phyloP scores from a whole-genome alignment of 1,140 invertebrate species.

The Drosophila pseudoobscura region DNA sequence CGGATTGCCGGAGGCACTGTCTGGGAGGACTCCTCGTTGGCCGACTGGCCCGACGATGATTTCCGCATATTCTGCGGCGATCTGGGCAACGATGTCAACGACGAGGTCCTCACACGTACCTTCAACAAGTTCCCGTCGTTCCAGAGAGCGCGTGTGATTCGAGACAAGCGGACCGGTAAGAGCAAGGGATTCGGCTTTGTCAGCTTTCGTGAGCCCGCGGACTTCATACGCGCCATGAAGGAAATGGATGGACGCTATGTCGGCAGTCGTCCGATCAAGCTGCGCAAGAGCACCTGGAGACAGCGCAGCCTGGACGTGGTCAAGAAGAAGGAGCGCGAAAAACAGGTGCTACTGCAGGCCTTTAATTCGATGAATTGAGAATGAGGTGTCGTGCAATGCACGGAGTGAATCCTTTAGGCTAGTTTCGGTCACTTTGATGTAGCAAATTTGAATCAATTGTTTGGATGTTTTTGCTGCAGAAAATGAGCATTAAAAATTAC shows the following conservation, averaged over 20 bases:
- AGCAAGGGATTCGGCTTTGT: slow-evolving; percentile 99
- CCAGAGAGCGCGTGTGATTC: slow-evolving; percentile 96
- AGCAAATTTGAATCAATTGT: slow-evolving; percentile 52
- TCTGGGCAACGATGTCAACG: slow-evolving; percentile 99
- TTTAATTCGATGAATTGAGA: slow-evolving; percentile 83
- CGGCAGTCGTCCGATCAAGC: slow-evolving; percentile 98
- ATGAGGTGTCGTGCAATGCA: not conserved
- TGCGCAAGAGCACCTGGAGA: slow-evolving; percentile 98
- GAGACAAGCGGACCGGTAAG: slow-evolving; percentile 98
- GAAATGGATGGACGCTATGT: slow-evolving; percentile 99
- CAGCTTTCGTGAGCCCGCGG: slow-evolving; percentile 98
- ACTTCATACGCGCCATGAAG: slow-evolving; percentile 99
- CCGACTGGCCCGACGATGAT: slow-evolving; percentile 98
- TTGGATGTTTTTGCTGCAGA: slow-evolving; percentile 51
- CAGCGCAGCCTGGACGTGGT: slow-evolving; percentile 96
- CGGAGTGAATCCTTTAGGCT: slow-evolving; percentile 50
- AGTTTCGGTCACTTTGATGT: slow-evolving; percentile 66
- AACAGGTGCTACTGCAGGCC: slow-evolving; percentile 89
- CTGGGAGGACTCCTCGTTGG: slow-evolving; percentile 96
- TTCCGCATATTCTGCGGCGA: slow-evolving; percentile 99
- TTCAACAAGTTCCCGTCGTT: slow-evolving; percentile 98
- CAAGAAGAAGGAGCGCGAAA: slow-evolving; percentile 97
- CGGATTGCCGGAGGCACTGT: slow-evolving; percentile 95
- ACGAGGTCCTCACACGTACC: slow-evolving; percentile 95
- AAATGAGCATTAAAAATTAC: slow-evolving; percentile 54